phyloP scores from a whole-genome alignment of 2,888 invertebrate genomes.

The Anaspis maculata region DNA sequence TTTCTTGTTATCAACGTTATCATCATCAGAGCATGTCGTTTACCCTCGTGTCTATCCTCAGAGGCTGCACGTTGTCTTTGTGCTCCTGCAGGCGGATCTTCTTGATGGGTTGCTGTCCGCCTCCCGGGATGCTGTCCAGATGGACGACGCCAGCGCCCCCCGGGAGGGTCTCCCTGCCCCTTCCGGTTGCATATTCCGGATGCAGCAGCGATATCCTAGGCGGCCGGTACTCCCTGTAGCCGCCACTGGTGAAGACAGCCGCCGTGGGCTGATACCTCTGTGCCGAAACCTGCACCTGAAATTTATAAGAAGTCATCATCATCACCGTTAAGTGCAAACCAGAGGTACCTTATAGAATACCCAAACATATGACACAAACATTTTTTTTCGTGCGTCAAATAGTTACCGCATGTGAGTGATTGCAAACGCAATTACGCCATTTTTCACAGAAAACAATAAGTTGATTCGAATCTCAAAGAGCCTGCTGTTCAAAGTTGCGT shows the following conservation, averaged over 20 bases:
- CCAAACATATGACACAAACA: too few species aligned
- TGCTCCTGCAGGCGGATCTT: constrained; percentile 55
- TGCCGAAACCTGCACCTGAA: constrained; percentile 31
- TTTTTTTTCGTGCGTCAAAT: too few species aligned
- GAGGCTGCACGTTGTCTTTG: constrained; percentile 47
- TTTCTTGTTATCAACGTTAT: too few species aligned
- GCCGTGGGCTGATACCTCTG: constrained; percentile 36
- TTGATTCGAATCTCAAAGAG: too few species aligned
- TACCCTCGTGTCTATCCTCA: constrained; percentile 60
- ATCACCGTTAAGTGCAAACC: too few species aligned
- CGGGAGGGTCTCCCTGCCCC: constrained; percentile 20
- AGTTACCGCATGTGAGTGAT: too few species aligned
- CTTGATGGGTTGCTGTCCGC: constrained; percentile 53
- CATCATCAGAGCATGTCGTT: too few species aligned
- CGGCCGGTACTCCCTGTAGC: constrained; percentile 46
- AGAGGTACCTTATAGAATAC: too few species aligned
- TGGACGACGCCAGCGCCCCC: constrained; percentile 20
- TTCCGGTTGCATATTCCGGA: constrained; percentile 38
- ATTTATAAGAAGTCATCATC: too few species aligned
- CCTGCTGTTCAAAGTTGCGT: too few species aligned
- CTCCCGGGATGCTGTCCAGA: constrained; percentile 15
- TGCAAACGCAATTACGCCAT: too few species aligned
- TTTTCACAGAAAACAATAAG: too few species aligned
- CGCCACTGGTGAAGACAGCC: constrained; percentile 47
- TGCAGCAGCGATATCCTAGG: constrained; percentile 63